A percentile compares a stretch with the other conserved stretches of the same genome.
These are phyloP conservation scores for Anser brachyrhynchus DNA, from an alignment of 2,113 vertebrate genomes.

Conservation along the genomic window DNA sequence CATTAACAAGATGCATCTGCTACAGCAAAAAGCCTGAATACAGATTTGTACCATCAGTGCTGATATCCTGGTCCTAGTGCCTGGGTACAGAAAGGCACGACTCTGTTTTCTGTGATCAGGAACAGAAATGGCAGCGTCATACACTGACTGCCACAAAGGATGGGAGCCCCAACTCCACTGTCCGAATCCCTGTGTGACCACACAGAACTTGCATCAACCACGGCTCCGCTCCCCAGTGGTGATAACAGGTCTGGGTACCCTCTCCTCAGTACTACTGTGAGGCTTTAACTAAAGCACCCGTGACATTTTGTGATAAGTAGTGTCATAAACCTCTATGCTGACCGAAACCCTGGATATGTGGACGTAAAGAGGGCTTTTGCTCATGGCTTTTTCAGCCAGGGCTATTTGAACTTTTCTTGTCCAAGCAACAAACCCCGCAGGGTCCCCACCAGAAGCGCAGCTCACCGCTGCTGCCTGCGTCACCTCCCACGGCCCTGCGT, in stretches of 20 bases:
- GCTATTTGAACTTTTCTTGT: neutral
- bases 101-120: neutral
- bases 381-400: neutral
- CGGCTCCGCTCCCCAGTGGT: neutral
- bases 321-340: neutral
- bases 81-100: neutral
- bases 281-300: neutral
- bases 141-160: neutral
- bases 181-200: neutral
- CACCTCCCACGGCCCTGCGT: neutral
- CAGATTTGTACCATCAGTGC: accelerated
- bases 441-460: neutral
- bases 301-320: accelerated
- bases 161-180: accelerated
- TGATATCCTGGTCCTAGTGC: neutral
- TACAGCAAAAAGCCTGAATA: neutral
- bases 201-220: neutral
- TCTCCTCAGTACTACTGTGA: neutral
- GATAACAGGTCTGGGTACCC: neutral
- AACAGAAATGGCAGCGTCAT: neutral
- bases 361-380: neutral
- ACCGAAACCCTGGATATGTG: neutral
- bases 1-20: neutral
- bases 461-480: neutral
- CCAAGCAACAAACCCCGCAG: neutral